Base-by-base conservation (phyloP, 1,140 invertebrate species). In the Nylanderia fulva region DNA sequence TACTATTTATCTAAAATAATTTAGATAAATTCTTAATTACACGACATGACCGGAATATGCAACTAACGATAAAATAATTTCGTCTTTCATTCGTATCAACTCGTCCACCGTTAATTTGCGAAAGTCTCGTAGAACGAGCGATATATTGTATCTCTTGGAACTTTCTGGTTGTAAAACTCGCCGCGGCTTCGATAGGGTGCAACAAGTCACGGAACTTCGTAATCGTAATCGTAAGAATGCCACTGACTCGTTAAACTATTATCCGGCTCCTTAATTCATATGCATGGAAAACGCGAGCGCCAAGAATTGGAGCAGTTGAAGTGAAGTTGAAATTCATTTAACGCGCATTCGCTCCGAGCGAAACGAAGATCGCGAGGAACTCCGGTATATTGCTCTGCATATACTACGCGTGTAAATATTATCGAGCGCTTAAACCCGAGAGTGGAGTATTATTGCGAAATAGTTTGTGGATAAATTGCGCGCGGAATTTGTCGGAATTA, bases 211-310 rank as follows among this genome's bases (percentile, higher is more conserved):
- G 86, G 86, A 89, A 86, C 85, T 88, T 84, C 71, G n/a, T n/a
- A n/a, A n/a, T n/a, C n/a, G n/a, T n/a, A n/a, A 84, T 76, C 88
- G 80, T 91, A 91, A 92, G 93, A 92, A 93, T 93, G 61, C 88
- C 91, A 85, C 84, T 71, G 91, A 88, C 89, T 93, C 91, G 90
- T 93, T 92, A 91, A 93, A 92, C 90, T 90, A 92, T 92, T 93
- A 93, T 89, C 87, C 88, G 88, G 80, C 86, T 85, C 52, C 79
- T 88, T 88, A 90, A 90, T 90, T 91, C 86, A 87, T 91, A 92
- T 88, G 88, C 91, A 90, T 85, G 80, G 86, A 66, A 79, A 84
- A 77, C 56, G 66, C 64, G 80, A 87, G 24, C 60, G 45, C n/a
- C 58, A 79, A 84, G 82, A 84, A 76, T 64, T 45, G 29, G 84